phyloP scores from a whole-genome alignment of 2,113 vertebrate species.

The Petaurus breviceps region DNA sequence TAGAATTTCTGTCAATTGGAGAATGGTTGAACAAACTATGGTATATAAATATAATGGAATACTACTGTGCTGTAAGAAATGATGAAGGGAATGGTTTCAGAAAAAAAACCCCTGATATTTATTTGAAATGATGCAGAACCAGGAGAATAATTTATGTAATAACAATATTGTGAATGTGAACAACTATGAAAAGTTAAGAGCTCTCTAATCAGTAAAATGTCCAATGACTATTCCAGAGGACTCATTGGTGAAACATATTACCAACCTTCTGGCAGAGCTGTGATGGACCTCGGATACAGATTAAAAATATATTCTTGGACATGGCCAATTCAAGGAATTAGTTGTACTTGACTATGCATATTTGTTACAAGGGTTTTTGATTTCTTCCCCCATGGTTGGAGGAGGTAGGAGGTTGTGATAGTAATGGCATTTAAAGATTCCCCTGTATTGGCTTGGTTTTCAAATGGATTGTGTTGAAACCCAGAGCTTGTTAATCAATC shows the following conservation, averaged over 20 bases:
- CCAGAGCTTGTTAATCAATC: too few relatives aligned
- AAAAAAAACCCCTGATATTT: neutral
- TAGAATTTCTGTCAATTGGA: neutral
- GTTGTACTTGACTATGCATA: neutral
- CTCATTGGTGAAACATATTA: neutral
- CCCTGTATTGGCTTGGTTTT: too few relatives aligned
- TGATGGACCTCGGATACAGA: neutral
- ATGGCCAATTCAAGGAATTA: neutral
- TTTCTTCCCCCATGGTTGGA: neutral
- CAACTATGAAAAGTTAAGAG: neutral
- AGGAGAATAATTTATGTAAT: neutral
- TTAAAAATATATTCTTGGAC: neutral
- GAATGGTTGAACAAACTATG: neutral
- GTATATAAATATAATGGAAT: neutral
- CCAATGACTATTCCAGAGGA: neutral
- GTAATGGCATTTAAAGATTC: too few relatives aligned
- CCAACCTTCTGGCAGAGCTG: neutral
- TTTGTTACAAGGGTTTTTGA: neutral
- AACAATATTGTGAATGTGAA: neutral
- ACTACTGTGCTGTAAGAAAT: neutral
- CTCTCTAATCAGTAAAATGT: neutral
- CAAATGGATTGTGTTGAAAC: too few relatives aligned
- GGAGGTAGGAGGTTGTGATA: too few relatives aligned
- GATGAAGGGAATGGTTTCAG: neutral
- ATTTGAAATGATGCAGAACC: neutral